phyloP scores from a whole-genome alignment of 2,888 invertebrate genomes.

The Spisula solida region DNA sequence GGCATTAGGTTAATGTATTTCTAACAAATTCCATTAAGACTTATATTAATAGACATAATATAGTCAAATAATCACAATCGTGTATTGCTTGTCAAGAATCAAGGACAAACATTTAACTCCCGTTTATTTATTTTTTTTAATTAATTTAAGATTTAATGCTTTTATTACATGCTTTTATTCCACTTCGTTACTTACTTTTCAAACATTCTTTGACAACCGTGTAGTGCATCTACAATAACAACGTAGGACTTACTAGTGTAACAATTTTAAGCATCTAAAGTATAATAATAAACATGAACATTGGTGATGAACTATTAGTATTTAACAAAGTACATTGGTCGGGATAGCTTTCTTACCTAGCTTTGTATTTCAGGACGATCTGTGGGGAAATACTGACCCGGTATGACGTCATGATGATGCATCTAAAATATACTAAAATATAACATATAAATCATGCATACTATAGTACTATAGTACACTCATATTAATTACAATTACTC shows the following conservation, averaged over 20 bases:
- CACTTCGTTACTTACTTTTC: not conserved
- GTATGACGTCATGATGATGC: slow-evolving; percentile 43
- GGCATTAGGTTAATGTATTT: too few relatives aligned
- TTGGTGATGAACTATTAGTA: not conserved
- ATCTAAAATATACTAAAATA: slow-evolving; percentile 32
- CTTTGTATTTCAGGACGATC: slow-evolving; percentile 59
- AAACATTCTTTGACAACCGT: not conserved
- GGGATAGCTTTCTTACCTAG: not conserved
- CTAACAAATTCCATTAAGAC: too few relatives aligned
- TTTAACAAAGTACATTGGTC: not conserved
- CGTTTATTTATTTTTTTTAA: not conserved
- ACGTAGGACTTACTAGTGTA: not conserved
- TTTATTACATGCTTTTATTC: not conserved
- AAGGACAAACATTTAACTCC: not conserved
- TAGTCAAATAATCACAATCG: not conserved
- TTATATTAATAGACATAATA: not conserved
- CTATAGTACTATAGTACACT: slow-evolving; percentile 8
- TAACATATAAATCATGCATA: slow-evolving; percentile 1
- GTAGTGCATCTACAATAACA: slow-evolving; percentile 12
- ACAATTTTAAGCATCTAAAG: not conserved
- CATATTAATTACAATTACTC: not conserved
- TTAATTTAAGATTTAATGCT: too few relatives aligned
- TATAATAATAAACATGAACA: not conserved
- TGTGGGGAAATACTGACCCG: slow-evolving; percentile 51
- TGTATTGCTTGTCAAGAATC: not conserved